phyloP scores from a whole-genome alignment of 2,797 vertebrate species.

The Halcyon smyrnensis region DNA sequence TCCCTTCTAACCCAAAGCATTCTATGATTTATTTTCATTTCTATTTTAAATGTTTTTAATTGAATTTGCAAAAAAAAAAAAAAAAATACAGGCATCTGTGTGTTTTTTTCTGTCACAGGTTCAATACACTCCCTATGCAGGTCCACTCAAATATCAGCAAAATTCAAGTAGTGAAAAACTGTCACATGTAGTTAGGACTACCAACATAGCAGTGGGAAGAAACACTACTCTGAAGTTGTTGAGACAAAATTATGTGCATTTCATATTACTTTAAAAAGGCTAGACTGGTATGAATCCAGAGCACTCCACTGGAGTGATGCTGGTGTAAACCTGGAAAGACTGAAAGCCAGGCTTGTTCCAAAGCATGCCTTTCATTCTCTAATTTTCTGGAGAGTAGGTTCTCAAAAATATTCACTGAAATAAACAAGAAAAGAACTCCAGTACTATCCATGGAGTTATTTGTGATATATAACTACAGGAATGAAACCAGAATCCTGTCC shows the following conservation, averaged over 20 bases:
- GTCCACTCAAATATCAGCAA: slow-evolving; percentile 50
- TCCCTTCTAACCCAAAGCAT: not conserved
- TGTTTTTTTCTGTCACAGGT: slow-evolving; percentile 31
- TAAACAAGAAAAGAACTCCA: not conserved
- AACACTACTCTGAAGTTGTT: not conserved
- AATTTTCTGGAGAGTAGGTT: not conserved
- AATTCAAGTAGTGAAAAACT: slow-evolving; percentile 72
- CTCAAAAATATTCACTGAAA: not conserved
- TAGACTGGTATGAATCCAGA: not conserved
- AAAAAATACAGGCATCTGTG: not conserved
- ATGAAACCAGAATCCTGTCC: slow-evolving; percentile 17
- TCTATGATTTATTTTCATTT: not conserved
- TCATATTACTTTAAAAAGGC: not conserved
- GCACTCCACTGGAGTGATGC: not conserved
- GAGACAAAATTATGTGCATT: slow-evolving; percentile 21
- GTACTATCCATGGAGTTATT: not conserved
- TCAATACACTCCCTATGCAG: slow-evolving; percentile 49
- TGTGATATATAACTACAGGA: not conserved
- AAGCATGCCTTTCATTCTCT: not conserved
- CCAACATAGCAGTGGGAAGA: not conserved
- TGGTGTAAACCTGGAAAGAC: not conserved
- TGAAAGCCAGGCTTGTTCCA: not conserved
- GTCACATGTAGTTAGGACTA: slow-evolving; percentile 64
- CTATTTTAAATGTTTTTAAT: not conserved
- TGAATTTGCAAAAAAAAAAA: slow-evolving; percentile 30